phyloP scores from a whole-genome alignment of 1,140 invertebrate species.

The Papilio aristodemus region DNA sequence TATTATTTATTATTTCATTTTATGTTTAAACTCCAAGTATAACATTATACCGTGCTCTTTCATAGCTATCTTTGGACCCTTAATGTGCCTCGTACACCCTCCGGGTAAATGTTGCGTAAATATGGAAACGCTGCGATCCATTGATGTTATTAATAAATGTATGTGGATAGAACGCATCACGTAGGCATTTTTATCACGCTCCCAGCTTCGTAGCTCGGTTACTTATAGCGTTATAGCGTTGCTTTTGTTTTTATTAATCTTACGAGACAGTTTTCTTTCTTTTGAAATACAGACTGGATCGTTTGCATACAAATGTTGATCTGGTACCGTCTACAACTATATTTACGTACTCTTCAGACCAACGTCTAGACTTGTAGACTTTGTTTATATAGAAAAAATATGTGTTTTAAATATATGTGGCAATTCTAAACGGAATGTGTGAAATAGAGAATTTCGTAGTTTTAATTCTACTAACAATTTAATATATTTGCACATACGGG shows the following conservation, averaged over 20 bases:
- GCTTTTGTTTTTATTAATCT: not conserved
- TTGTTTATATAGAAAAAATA: not conserved
- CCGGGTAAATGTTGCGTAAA: constrained; percentile 13
- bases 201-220: not conserved
- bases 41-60: not conserved
- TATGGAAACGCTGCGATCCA: constrained; percentile 21
- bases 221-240: not conserved
- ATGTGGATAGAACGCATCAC: constrained; percentile 15
- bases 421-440: not conserved
- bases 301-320: constrained; percentile 27
- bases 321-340: not conserved
- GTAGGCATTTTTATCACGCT: constrained; percentile 18
- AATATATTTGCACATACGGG: constrained; percentile 34
- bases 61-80: constrained; percentile 17
- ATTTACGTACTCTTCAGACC: not conserved
- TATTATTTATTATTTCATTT: too few relatives aligned
- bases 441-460: constrained; percentile 36
- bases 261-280: not conserved
- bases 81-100: constrained; percentile 3
- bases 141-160: constrained; percentile 34
- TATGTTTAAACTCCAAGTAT: not conserved
- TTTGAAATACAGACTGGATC: constrained; percentile 20
- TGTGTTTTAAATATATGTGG: not conserved
- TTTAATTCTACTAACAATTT: constrained; percentile 44
- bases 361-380: constrained; percentile 31